These are phyloP conservation scores for Oriolus oriolus DNA, from an alignment of 2,113 vertebrate species.

Conservation along the genomic window DNA sequence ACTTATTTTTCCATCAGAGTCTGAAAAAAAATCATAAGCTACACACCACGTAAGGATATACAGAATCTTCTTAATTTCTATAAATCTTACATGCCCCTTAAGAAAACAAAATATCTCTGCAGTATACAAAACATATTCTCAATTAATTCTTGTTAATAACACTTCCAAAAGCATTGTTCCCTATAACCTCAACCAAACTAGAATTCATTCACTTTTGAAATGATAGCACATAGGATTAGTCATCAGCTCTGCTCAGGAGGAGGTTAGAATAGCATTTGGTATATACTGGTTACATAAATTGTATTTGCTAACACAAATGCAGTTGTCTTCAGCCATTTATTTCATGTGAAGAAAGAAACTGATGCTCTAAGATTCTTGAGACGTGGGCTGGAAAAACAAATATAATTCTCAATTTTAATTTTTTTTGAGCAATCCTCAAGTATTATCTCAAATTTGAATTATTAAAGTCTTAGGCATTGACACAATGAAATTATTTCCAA, in stretches of 20 bases:
- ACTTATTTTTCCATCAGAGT: not conserved
- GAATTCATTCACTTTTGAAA: not conserved
- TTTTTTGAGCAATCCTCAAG: not conserved
- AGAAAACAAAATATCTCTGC: not conserved
- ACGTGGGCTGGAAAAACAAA: not conserved
- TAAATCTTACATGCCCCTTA: not conserved
- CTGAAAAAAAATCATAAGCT: not conserved
- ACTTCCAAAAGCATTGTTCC: not conserved
- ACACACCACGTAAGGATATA: not conserved
- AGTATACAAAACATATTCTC: not conserved
- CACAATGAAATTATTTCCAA: not conserved
- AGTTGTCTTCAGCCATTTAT: not conserved
- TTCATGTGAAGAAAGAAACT: not conserved
- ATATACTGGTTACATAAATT: not conserved
- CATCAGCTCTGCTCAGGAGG: not conserved
- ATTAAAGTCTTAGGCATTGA: not conserved
- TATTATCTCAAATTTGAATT: not conserved
- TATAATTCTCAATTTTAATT: not conserved
- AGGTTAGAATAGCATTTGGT: not conserved
- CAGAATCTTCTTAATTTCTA: not conserved
- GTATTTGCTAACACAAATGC: not conserved
- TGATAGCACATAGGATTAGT: not conserved
- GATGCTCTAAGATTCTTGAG: not conserved
- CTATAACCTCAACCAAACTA: not conserved
- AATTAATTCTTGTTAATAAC: not conserved